A percentile compares a stretch with the other conserved stretches of the same genome.
These are phyloP conservation scores for Ochropleura plecta DNA, from an alignment of 2,888 invertebrate genomes.

Conservation along the genomic window DNA sequence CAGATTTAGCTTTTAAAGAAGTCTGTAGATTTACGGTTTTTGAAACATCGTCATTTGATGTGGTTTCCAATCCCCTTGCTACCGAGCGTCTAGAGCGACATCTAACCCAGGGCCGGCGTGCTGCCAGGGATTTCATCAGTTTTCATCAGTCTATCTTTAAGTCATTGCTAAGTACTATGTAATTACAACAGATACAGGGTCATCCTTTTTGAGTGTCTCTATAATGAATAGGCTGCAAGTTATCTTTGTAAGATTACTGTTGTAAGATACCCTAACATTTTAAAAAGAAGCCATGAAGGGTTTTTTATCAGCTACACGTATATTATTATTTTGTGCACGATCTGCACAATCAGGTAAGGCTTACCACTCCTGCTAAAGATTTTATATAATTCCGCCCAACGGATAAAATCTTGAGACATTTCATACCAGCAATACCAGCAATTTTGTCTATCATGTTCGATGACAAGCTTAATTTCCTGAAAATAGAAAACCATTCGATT, in stretches of 20 bases:
- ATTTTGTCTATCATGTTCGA: conserved; percentile 99
- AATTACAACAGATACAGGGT: too few relatives aligned
- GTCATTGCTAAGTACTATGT: neutral
- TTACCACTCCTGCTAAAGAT: conserved; percentile 95
- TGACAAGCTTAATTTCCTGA: conserved; percentile 96
- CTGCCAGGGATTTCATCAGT: neutral
- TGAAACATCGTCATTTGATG: too few relatives aligned
- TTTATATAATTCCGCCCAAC: conserved; percentile 97
- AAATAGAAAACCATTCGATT: conserved; percentile 64
- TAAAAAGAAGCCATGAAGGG: neutral
- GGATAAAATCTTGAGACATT: conserved; percentile 95
- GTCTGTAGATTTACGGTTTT: too few relatives aligned
- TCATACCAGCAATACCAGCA: conserved; percentile 95
- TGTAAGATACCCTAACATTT: neutral
- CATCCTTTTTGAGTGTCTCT: too few relatives aligned
- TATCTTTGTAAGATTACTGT: neutral
- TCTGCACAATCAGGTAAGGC: conserved; percentile 52
- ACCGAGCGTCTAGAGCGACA: too few relatives aligned
- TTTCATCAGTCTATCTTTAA: neutral
- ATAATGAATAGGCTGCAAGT: too few relatives aligned
- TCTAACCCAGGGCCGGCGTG: too few relatives aligned
- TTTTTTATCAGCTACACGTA: neutral
- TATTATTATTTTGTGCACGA: neutral
- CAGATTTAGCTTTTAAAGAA: too few relatives aligned
- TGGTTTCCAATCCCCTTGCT: too few relatives aligned